Percentiles rank a stretch among this genome's conserved stretches.
phyloP scores from a whole-genome alignment of 2,113 vertebrate species.

The Oceanodroma tethys region DNA sequence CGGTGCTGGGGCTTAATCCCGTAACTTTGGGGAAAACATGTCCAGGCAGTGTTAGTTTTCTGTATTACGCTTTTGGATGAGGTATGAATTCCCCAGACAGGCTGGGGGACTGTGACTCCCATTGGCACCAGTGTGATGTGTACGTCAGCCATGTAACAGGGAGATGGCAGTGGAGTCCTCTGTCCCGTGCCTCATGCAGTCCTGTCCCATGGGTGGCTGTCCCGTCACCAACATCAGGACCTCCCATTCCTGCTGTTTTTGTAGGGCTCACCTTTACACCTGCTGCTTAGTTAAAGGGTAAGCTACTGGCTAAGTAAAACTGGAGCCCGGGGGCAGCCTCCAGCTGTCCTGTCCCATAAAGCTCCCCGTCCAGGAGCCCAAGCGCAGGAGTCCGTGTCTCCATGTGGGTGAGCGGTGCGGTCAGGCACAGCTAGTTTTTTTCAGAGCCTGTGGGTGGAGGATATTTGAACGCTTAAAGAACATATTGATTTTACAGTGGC shows the following conservation, averaged over 20 bases:
- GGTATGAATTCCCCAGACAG: not conserved
- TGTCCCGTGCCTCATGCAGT: not conserved
- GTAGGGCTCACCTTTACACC: not conserved
- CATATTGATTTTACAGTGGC: not conserved
- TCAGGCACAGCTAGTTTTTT: not conserved
- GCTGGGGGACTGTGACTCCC: not conserved
- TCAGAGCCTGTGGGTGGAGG: not conserved
- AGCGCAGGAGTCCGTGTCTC: rapidly evolving
- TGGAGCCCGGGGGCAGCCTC: not conserved
- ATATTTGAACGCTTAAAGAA: not conserved
- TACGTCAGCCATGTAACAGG: not conserved
- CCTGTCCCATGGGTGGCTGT: not conserved
- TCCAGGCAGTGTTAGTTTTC: not conserved
- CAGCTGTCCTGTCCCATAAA: not conserved
- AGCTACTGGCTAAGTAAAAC: not conserved
- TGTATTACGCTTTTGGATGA: not conserved
- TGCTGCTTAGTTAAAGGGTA: not conserved
- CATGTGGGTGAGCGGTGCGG: rapidly evolving
- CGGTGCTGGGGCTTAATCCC: not conserved
- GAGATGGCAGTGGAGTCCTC: rapidly evolving
- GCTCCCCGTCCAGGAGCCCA: not conserved
- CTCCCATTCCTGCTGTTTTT: not conserved
- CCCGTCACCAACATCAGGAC: rapidly evolving
- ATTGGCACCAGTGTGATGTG: not conserved
- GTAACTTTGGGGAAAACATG: not conserved